A percentile compares a stretch with the other conserved stretches of the same genome.
phyloP scores from a whole-genome alignment of 2,888 invertebrate genomes.

The Harpalus rubripes region DNA sequence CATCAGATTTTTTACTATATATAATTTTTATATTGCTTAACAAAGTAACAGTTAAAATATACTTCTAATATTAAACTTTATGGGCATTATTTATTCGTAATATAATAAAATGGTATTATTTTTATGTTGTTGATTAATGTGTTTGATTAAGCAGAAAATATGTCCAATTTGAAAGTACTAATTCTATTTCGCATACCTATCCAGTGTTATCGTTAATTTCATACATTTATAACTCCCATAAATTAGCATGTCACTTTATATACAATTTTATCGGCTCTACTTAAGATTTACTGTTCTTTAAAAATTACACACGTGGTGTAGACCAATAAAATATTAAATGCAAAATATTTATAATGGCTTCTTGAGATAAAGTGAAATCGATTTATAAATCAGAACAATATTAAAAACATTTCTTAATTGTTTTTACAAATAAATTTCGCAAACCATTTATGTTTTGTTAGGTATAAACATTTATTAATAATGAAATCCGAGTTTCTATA shows the following conservation, averaged over 20 bases:
- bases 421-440: not conserved
- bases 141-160: conserved; percentile 37
- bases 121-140: conserved; percentile 25
- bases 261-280: conserved; percentile 29
- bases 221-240: conserved; percentile 44
- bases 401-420: conserved; percentile 9
- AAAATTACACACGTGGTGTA: conserved; percentile 18
- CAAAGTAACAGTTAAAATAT: not conserved
- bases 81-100: not conserved
- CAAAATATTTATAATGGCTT: conserved; percentile 25
- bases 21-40: not conserved
- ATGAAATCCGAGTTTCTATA: too few relatives aligned
- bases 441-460: too few relatives aligned
- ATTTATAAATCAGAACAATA: conserved; percentile 23
- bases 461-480: too few relatives aligned
- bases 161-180: conserved; percentile 51
- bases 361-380: conserved; percentile 36
- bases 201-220: conserved; percentile 51
- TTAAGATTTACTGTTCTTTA: conserved; percentile 29
- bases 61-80: not conserved
- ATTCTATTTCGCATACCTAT: conserved; percentile 48
- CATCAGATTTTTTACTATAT: too few relatives aligned
- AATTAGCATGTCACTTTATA: conserved; percentile 43
- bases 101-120: conserved; percentile 7
- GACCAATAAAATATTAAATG: conserved; percentile 18